Conservation (phyloP, 92 coral and sea anemone species). For the Plumapathes pennacea region DNA sequence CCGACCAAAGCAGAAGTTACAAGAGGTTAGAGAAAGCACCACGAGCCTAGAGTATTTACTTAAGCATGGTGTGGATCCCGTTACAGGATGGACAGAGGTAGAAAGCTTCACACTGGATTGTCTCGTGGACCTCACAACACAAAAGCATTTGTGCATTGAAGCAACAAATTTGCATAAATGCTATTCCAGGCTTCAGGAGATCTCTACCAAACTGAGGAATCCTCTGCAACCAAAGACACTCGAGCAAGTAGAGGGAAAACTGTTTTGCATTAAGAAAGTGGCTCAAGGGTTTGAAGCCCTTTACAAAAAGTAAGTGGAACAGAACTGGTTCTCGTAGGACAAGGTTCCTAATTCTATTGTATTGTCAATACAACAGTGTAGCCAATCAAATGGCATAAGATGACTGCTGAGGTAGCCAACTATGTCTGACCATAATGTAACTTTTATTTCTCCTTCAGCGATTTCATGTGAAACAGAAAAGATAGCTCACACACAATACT, state of each 20-base stretch:
- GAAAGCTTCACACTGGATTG: conserved; percentile 28
- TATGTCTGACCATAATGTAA: too few species aligned
- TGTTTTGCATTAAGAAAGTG: conserved; percentile 17
- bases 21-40: conserved; percentile 43
- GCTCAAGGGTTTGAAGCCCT: conserved; percentile 34
- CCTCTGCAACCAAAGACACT: conserved; percentile 26
- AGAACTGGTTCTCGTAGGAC: conserved; percentile 22
- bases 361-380: too few species aligned
- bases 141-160: conserved; percentile 15
- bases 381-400: too few species aligned
- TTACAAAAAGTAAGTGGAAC: conserved; percentile 40
- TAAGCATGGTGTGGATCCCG: conserved; percentile 28
- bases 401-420: too few species aligned
- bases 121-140: conserved; percentile 29
- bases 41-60: conserved; percentile 30
- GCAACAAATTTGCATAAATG: conserved; percentile 15
- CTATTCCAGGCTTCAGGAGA: conserved; percentile 15
- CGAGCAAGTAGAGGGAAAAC: conserved; percentile 33
- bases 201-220: conserved; percentile 2
- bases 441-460: neutral
- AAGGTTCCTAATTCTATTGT: too few species aligned
- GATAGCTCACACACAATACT: too few species aligned
- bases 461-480: conserved; percentile 13
- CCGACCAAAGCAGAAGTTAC: conserved; percentile 52
- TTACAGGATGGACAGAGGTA: conserved; percentile 26